These are phyloP conservation scores for Dendrolimus punctatus DNA, from an alignment of 1,140 invertebrate genomes.

Conservation along the genomic window DNA sequence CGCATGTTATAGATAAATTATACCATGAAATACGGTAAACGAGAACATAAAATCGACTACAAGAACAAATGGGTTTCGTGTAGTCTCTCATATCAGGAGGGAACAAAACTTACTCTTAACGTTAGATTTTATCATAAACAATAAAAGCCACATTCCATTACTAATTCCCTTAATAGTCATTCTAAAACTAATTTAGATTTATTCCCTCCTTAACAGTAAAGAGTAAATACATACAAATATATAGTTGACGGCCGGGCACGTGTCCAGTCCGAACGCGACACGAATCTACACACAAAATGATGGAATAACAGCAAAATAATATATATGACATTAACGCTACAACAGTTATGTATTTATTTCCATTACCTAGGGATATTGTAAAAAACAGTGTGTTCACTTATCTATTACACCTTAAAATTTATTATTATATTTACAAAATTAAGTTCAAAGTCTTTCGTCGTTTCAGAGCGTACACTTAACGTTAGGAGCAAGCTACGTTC, in stretches of 20 bases:
- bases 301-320: constrained; percentile 34
- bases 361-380: constrained; percentile 65
- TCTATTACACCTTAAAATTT: constrained; percentile 53
- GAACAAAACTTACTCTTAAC: constrained; percentile 41
- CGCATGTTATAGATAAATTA: constrained; percentile 33
- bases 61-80: constrained; percentile 24
- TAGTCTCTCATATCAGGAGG: constrained; percentile 32
- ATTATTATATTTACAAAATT: constrained; percentile 62
- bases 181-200: constrained; percentile 34
- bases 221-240: constrained; percentile 16
- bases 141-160: constrained; percentile 40
- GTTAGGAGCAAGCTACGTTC: constrained; percentile 33
- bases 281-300: constrained; percentile 20
- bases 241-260: constrained; percentile 1
- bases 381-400: constrained; percentile 67
- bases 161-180: constrained; percentile 29
- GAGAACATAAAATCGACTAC: constrained; percentile 20
- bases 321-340: constrained; percentile 45
- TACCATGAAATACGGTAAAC: constrained; percentile 40
- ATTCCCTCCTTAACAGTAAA: constrained; percentile 31
- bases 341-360: constrained; percentile 60
- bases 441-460: constrained; percentile 60
- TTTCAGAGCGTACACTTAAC: constrained; percentile 49
- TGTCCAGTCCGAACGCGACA: constrained; percentile 10
- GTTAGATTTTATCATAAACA: constrained; percentile 44